Evolutionary conservation across 2,797 vertebrate genomes (phyloP).

Genomic region (Lutjanus argentimaculatus): DNA sequence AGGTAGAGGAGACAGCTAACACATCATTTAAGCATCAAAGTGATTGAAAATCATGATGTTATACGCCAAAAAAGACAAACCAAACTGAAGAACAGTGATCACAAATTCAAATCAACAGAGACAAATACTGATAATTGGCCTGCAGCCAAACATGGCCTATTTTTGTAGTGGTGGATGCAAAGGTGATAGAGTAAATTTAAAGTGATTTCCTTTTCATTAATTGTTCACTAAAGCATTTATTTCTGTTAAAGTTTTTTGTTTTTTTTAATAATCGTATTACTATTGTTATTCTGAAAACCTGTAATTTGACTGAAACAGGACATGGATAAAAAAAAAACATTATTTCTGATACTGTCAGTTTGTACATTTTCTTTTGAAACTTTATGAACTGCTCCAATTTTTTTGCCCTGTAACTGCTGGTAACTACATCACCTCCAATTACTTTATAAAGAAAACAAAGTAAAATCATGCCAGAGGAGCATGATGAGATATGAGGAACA

Average conservation of each 20-base stretch:
- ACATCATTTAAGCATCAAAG: neutral
- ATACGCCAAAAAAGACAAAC: neutral
- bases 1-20: neutral
- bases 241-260: too few species aligned
- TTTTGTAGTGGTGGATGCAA: too few species aligned
- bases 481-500: neutral
- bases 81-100: neutral
- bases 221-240: too few species aligned
- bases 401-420: neutral
- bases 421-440: neutral
- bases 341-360: neutral
- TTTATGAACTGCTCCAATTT: neutral
- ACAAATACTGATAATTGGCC: too few species aligned
- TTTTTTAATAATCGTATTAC: neutral
- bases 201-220: too few species aligned
- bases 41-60: neutral
- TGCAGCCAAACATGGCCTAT: too few species aligned
- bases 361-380: neutral
- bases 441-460: slow-evolving; percentile 2
- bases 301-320: neutral
- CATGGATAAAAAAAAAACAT: neutral
- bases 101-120: neutral
- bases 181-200: too few species aligned
- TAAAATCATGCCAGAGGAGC: neutral
- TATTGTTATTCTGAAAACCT: neutral